Conservation (phyloP, 2,797 vertebrate genomes). For the Gadopsis bispinosus region DNA sequence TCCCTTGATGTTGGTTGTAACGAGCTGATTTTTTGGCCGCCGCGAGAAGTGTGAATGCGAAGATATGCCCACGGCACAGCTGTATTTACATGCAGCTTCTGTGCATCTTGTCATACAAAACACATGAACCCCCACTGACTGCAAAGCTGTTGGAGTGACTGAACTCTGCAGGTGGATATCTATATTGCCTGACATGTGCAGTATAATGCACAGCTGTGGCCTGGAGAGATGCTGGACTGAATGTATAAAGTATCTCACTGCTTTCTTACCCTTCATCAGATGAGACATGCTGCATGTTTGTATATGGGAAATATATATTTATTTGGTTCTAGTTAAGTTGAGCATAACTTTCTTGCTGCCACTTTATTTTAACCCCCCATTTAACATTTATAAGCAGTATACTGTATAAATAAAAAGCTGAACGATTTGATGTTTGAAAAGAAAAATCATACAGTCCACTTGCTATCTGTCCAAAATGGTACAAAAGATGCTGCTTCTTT, state of each 20-base stretch:
- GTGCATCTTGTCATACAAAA: slow-evolving; percentile 61
- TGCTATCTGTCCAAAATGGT: background rate
- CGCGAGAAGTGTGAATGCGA: slow-evolving; percentile 26
- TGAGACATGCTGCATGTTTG: background rate
- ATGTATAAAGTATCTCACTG: background rate
- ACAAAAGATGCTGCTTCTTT: background rate
- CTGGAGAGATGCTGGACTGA: slow-evolving; percentile 17
- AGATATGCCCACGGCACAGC: slow-evolving; percentile 55
- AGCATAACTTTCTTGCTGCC: background rate
- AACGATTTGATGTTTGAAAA: background rate
- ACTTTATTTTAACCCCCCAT: background rate
- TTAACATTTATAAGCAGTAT: background rate
- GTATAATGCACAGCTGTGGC: slow-evolving; percentile 28
- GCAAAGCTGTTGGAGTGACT: slow-evolving; percentile 55
- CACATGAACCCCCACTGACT: slow-evolving; percentile 48
- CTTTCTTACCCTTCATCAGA: slow-evolving; percentile 7
- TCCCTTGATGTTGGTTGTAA: slow-evolving; percentile 10
- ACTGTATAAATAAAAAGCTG: background rate
- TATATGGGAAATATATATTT: background rate
- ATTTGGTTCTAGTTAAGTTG: slow-evolving; percentile 5
- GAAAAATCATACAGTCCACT: background rate
- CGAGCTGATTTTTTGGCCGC: slow-evolving; percentile 26
- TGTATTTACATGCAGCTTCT: slow-evolving; percentile 65
- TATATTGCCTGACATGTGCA: slow-evolving; percentile 53
- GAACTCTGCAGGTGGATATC: slow-evolving; percentile 68